Base-by-base conservation (phyloP, 2,888 invertebrate species). In the Conops quadrifasciatus region DNA sequence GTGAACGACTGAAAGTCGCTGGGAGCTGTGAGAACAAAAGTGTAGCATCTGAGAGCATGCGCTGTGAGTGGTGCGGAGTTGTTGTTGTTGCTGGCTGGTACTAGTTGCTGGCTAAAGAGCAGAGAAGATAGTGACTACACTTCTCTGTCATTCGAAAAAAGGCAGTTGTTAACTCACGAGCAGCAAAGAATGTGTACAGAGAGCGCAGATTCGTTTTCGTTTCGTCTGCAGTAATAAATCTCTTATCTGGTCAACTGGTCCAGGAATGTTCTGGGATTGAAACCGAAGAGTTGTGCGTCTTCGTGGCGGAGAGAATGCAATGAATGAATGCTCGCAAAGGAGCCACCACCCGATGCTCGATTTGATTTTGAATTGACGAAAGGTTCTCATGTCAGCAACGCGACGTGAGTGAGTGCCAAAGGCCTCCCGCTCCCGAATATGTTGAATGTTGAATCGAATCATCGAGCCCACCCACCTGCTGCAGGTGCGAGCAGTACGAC, bases 321-420 rank as follows among this genome's bases (percentile, higher is more conserved):
- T 36, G 49, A 49, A 2, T 5, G 16, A 49, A n/a, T n/a, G 49
- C 15, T 4, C 15, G 49, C 15, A 11, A 49, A 49, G 49, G 4
- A 13, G 5, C 9, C 30, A 30, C 4, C 28, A 58, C 26, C 15
- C 30, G 47, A 15, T 43, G 64, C 28, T 47, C 43, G 56, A 43
- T 64, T 70, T 70, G 64, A 70, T 60, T 71, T 71, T 60, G 66
- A 65, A 66, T 71, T 71, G 71, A 71, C 60, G 71, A 71, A 66
- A 71, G 56, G 66, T 71, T 49, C 60, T 64, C 66, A 24, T 64
- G 66, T 66, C 64, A 66, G 59, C 43, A 64, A 36, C 4, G 43
- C 67, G 69, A 75, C 63, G 65, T 70, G 71, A 64, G 51, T 28
- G 71, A 70, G 58, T 72, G 71, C 70, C 71, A 74, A 72, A 71